These are phyloP conservation scores for Pseudachorutes palmiensis DNA, from an alignment of 1,140 invertebrate genomes.

Conservation along the genomic window DNA sequence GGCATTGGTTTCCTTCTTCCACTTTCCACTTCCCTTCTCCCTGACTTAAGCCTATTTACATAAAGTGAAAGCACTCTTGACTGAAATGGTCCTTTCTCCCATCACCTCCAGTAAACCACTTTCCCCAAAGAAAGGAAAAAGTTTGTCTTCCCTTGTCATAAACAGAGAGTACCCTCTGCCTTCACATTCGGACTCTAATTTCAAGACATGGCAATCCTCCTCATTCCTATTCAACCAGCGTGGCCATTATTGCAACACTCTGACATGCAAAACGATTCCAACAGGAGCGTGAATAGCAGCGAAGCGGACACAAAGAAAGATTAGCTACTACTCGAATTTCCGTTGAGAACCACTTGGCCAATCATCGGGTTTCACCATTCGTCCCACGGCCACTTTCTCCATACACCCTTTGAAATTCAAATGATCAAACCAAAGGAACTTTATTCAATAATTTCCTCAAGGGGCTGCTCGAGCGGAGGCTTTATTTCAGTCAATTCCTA, in stretches of 20 bases:
- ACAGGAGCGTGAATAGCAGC: too few species aligned
- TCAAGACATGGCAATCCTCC: background rate
- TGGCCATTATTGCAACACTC: too few species aligned
- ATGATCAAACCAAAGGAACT: background rate
- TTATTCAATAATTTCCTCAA: background rate
- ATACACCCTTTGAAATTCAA: background rate
- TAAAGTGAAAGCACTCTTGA: slow-evolving; percentile 6
- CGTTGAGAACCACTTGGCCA: background rate
- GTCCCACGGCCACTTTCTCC: too few species aligned
- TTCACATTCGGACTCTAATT: too few species aligned
- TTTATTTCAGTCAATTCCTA: background rate
- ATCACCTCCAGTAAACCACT: background rate
- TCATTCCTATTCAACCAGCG: background rate
- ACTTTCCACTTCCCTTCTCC: background rate
- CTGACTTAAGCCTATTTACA: background rate
- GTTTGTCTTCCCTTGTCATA: background rate
- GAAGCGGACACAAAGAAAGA: too few species aligned
- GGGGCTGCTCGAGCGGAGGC: background rate
- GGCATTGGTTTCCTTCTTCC: too few species aligned
- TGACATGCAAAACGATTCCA: too few species aligned
- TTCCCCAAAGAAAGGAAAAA: background rate
- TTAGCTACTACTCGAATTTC: too few species aligned
- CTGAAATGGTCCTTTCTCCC: background rate
- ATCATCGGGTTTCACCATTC: too few species aligned
- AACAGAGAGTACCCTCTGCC: too few species aligned